Evolutionary conservation across 2,797 vertebrate species (phyloP).

Genomic region (Galago senegalensis): DNA sequence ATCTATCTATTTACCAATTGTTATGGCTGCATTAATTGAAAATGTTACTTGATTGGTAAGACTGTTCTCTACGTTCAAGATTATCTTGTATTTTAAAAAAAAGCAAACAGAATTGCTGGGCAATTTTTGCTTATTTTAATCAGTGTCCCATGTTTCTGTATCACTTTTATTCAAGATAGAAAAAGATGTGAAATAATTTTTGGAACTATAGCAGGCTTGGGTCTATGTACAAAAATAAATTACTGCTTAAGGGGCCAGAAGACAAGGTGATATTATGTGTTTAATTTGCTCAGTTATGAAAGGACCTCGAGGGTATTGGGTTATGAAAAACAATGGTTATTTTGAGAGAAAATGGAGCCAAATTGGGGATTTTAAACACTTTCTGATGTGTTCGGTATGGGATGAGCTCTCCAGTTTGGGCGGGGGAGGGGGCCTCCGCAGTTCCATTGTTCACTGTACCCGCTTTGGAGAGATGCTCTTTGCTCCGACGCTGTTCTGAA

Average conservation of each 20-base stretch:
- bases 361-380: constrained; percentile 71
- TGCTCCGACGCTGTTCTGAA: constrained; percentile 25
- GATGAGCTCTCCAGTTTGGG: neutral
- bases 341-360: constrained; percentile 72
- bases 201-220: constrained; percentile 63
- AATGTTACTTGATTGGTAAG: constrained; percentile 57
- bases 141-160: constrained; percentile 49
- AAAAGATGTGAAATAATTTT: constrained; percentile 78
- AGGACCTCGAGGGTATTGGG: constrained; percentile 71
- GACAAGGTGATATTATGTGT: constrained; percentile 73
- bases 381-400: constrained; percentile 52
- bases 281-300: constrained; percentile 84
- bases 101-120: neutral
- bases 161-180: constrained; percentile 68
- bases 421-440: neutral
- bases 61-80: constrained; percentile 13
- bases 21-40: constrained; percentile 66
- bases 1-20: constrained; percentile 65
- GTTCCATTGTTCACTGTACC: neutral
- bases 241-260: constrained; percentile 74
- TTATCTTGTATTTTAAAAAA: constrained; percentile 32
- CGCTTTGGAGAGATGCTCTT: constrained; percentile 57
- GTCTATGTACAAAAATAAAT: constrained; percentile 78
- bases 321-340: constrained; percentile 83
- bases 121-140: constrained; percentile 70